Evolutionary conservation across 2,113 vertebrate species (phyloP).

Genomic region (Phalacrocorax brasilianus): DNA sequence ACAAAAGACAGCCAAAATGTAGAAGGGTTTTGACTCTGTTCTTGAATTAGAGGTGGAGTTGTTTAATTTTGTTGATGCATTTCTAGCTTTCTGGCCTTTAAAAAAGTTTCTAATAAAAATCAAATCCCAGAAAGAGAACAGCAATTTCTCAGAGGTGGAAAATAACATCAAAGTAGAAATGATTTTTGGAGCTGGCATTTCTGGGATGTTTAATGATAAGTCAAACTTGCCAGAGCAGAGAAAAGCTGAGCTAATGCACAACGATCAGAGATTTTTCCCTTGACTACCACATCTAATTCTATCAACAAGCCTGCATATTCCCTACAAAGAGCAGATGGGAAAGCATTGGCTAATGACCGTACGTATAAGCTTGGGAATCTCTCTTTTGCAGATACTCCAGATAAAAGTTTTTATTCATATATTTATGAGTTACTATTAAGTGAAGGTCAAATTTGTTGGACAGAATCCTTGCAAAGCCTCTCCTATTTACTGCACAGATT

Average conservation of each 20-base stretch:
- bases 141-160: constrained; percentile 45
- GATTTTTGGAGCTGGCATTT: constrained; percentile 50
- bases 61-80: constrained; percentile 29
- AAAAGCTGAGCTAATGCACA: constrained; percentile 33
- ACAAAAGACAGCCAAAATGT: background rate
- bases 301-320: background rate
- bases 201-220: constrained; percentile 47
- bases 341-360: background rate
- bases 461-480: background rate
- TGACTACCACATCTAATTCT: constrained; percentile 5
- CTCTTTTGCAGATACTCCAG: background rate
- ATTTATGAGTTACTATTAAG: background rate
- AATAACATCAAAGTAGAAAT: constrained; percentile 49
- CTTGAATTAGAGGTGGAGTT: background rate
- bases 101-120: constrained; percentile 59
- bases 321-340: background rate
- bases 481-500: background rate
- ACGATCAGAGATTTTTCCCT: constrained; percentile 9
- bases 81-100: constrained; percentile 44
- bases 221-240: constrained; percentile 42
- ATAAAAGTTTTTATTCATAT: background rate
- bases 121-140: constrained; percentile 27
- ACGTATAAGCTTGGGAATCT: background rate
- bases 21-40: background rate
- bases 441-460: background rate